Evolutionary conservation across 1,140 invertebrate genomes (phyloP), one percentile per base, ranked within the genome.

Genomic region (Ceratina australensis): DNA sequence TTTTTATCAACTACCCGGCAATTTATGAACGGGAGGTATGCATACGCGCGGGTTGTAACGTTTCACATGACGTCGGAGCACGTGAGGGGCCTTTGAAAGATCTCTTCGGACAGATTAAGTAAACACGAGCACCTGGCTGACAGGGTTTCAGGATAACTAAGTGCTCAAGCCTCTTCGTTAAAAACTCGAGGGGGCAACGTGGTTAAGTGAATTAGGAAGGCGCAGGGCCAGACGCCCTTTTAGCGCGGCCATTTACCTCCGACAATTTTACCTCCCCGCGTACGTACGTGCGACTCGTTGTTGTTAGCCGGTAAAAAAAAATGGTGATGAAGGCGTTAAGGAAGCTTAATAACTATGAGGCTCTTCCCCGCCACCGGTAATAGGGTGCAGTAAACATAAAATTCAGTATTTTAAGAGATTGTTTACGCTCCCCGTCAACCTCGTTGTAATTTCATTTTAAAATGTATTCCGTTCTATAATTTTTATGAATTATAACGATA

Each of bases 141-240:
- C 60, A 42, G 49, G 28, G 52, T 57, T 59, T 54, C 42, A 57
- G 61, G 61, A 42, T 84, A 83, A 83, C 66, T 75, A 75, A 84
- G 81, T 83, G 69, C 74, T 82, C 69, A 56, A 42, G 71, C 20
- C 76, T 80, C 66, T 80, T 80, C 81, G 72, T 84, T 84, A 83
- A 84, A 84, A 84, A 83, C 77, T 68, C 67, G 50, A 79, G 52
- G 82, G 82, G 33, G 33, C 81, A 83, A 84, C 71, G 69, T 22
- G 77, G 76, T 75, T 84, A 84, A 84, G 69, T 79, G 81, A 84
- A 84, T 84, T 84, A 84, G 81, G 56, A 74, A 82, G 66, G 77
- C 56, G 71, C 56, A 72, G 47, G 82, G 66, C 69, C 50, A 77
- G 81, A 76, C 77, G 73, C 72, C 81, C 81, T 83, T 83, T 83